Conservation (phyloP, 2,888 invertebrate genomes). For the Habroteleia sp. region DNA sequence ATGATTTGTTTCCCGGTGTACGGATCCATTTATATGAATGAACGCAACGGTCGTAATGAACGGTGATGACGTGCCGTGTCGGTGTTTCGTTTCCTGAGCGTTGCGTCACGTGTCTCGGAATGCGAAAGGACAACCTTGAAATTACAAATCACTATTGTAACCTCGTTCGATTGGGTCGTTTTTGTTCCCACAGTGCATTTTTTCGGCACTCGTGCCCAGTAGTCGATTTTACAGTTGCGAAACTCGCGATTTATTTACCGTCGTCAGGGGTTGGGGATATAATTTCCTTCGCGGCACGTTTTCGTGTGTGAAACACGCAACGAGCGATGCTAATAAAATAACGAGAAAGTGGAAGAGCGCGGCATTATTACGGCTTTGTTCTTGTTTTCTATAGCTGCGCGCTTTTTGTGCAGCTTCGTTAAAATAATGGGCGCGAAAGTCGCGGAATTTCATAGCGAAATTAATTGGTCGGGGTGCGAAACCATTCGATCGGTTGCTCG, state of each 20-base stretch:
- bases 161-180: constrained; percentile 37
- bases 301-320: constrained; percentile 3
- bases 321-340: constrained; percentile 34
- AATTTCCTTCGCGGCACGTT: constrained; percentile 33
- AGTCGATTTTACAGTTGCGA: too few relatives aligned
- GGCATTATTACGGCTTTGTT: constrained; percentile 16
- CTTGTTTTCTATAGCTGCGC: constrained; percentile 7
- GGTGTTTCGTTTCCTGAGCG: constrained; percentile 50
- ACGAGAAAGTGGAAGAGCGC: constrained; percentile 27
- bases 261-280: constrained; percentile 11
- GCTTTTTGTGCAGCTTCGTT: constrained; percentile 14
- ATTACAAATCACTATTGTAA: constrained; percentile 67
- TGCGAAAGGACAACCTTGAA: constrained; percentile 71
- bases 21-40: too few relatives aligned
- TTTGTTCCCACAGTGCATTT: constrained; percentile 33
- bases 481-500: not conserved
- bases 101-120: constrained; percentile 70
- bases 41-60: too few relatives aligned
- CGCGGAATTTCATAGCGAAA: constrained; percentile 3
- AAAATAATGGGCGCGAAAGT: constrained; percentile 27
- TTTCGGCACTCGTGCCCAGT: too few relatives aligned
- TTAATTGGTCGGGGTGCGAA: constrained; percentile 1
- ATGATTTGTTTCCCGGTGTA: too few relatives aligned
- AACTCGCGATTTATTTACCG: constrained; percentile 25
- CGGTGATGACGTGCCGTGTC: too few relatives aligned